A percentile compares a stretch with the other conserved stretches of the same genome.
Evolutionary conservation across 2,113 vertebrate genomes (phyloP).

Genomic region (Thamnaconus septentrionalis): DNA sequence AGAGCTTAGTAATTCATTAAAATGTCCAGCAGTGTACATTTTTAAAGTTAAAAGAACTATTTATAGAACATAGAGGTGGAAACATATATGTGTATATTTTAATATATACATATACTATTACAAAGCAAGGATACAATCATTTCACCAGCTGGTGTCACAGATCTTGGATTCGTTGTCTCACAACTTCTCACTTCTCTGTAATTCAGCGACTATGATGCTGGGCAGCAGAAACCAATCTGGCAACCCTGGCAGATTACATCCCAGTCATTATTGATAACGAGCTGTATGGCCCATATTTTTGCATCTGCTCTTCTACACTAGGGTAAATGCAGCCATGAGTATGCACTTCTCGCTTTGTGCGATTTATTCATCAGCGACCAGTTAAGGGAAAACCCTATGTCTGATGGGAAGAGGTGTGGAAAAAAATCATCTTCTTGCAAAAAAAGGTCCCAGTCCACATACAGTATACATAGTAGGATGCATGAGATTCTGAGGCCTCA

Average conservation of each 20-base stretch:
- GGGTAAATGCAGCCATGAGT: constrained; percentile 35
- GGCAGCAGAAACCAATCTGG: constrained; percentile 49
- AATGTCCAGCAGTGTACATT: too few species aligned
- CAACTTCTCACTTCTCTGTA: constrained; percentile 47
- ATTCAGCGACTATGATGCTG: constrained; percentile 55
- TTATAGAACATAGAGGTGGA: too few species aligned
- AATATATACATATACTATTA: background rate
- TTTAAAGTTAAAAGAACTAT: too few species aligned
- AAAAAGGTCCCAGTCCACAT: too few species aligned
- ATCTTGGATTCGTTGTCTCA: constrained; percentile 37
- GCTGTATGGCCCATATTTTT: constrained; percentile 38
- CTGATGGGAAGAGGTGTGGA: background rate
- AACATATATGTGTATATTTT: too few species aligned
- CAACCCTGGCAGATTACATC: constrained; percentile 50
- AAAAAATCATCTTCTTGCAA: too few species aligned
- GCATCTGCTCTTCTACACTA: constrained; percentile 7
- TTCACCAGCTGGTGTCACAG: constrained; percentile 46
- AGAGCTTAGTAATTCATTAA: too few species aligned
- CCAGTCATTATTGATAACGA: constrained; percentile 66
- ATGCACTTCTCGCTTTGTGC: constrained; percentile 17
- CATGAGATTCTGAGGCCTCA: too few species aligned
- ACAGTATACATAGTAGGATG: too few species aligned
- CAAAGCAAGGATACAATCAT: constrained; percentile 26
- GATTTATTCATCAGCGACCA: constrained; percentile 24
- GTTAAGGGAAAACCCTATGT: constrained; percentile 16